These are phyloP conservation scores for Hyaena hyaena DNA, from an alignment of 2,113 vertebrate species.

Conservation along the genomic window DNA sequence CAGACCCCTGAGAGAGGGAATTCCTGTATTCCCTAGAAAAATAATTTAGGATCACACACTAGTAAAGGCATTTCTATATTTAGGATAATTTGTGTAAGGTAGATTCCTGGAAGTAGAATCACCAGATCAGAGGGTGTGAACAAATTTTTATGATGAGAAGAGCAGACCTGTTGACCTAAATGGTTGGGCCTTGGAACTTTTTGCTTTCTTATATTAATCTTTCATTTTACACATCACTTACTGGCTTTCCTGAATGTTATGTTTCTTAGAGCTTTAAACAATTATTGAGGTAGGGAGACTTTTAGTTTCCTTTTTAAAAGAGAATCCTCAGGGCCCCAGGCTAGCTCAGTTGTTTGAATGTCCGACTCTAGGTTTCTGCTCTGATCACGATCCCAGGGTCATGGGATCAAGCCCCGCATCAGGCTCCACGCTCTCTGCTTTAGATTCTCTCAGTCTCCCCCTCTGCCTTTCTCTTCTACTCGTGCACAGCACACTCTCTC, in stretches of 20 bases:
- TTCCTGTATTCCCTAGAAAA: neutral
- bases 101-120: neutral
- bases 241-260: neutral
- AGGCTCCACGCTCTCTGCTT: too few relatives aligned
- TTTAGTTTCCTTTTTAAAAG: neutral
- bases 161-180: neutral
- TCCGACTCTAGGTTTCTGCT: too few relatives aligned
- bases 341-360: too few relatives aligned
- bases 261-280: neutral
- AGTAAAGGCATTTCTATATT: neutral
- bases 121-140: neutral
- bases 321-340: neutral
- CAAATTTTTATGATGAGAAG: neutral
- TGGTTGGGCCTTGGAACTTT: neutral
- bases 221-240: neutral
- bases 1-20: neutral
- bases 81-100: neutral
- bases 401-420: too few relatives aligned
- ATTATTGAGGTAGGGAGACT: neutral
- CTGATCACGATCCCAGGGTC: too few relatives aligned
- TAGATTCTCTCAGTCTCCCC: too few relatives aligned
- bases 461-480: too few relatives aligned
- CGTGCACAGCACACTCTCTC: too few relatives aligned
- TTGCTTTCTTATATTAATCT: neutral
- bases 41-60: neutral